Evolutionary conservation across 2,888 invertebrate genomes (phyloP).

Genomic region (Polyploca ridens): DNA sequence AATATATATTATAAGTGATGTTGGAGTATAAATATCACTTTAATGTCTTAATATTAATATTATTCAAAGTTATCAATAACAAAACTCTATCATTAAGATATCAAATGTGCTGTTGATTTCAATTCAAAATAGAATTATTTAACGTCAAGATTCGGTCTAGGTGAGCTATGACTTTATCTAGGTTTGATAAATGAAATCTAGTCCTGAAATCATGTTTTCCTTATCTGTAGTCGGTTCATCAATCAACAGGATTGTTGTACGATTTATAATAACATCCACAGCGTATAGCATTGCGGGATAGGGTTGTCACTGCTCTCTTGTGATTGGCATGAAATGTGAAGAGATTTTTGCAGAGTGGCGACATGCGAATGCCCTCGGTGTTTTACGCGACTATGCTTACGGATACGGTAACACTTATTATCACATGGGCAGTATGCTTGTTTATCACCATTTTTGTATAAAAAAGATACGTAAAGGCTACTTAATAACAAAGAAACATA

Average conservation of each 20-base stretch:
- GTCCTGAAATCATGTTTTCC: slow-evolving; percentile 4
- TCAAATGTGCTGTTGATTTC: neutral
- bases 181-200: slow-evolving; percentile 8
- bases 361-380: no score
- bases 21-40: no score
- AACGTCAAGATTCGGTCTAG: neutral
- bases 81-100: neutral
- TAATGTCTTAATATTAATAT: no score
- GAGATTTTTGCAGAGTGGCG: no score
- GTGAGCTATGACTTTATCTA: slow-evolving; percentile 2
- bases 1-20: no score
- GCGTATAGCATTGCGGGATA: neutral
- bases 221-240: slow-evolving; percentile 1
- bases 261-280: neutral
- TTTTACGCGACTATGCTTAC: no score
- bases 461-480: no score
- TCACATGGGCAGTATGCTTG: no score
- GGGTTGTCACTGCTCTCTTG: neutral
- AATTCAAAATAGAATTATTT: neutral
- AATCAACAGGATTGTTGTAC: slow-evolving; percentile 8
- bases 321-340: neutral
- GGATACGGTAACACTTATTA: no score
- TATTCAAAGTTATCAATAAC: neutral
- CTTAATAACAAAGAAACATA: no score
- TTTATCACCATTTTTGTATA: no score